Evolutionary conservation across 2,888 invertebrate species (phyloP).

Genomic region (Chloroclystis v-ata): DNA sequence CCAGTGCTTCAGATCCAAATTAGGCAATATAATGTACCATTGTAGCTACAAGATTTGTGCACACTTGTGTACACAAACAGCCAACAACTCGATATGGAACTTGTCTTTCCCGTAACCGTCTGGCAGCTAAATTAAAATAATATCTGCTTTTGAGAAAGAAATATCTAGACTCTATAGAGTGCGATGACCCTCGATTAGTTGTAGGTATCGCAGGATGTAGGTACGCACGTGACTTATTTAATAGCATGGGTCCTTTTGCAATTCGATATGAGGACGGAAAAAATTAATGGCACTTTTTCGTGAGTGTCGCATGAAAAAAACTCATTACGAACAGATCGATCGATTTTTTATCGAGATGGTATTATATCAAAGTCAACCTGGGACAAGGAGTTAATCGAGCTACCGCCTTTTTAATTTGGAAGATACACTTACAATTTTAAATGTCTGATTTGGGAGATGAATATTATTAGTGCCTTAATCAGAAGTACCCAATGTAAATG

Average conservation of each 20-base stretch:
- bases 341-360: slow-evolving; percentile 22
- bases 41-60: slow-evolving; percentile 52
- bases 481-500: no score
- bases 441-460: no score
- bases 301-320: slow-evolving; percentile 24
- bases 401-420: background rate
- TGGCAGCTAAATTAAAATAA: slow-evolving; percentile 29
- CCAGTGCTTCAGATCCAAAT: slow-evolving; percentile 38
- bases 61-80: slow-evolving; percentile 36
- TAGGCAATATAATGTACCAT: slow-evolving; percentile 54
- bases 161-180: slow-evolving; percentile 43
- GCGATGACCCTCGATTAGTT: slow-evolving; percentile 70
- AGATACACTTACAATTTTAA: no score
- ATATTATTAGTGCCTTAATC: no score
- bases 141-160: slow-evolving; percentile 50
- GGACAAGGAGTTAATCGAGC: slow-evolving; percentile 18
- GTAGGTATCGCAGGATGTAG: slow-evolving; percentile 56
- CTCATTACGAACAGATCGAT: slow-evolving; percentile 24
- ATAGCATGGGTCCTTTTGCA: slow-evolving; percentile 30
- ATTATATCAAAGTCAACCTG: slow-evolving; percentile 22
- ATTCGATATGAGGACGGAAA: slow-evolving; percentile 35
- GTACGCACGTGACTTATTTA: slow-evolving; percentile 69
- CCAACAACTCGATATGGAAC: slow-evolving; percentile 44
- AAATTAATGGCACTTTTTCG: slow-evolving; percentile 28
- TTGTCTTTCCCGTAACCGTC: slow-evolving; percentile 55